phyloP scores from a whole-genome alignment of 2,113 vertebrate species.

The Amphiprion percula region DNA sequence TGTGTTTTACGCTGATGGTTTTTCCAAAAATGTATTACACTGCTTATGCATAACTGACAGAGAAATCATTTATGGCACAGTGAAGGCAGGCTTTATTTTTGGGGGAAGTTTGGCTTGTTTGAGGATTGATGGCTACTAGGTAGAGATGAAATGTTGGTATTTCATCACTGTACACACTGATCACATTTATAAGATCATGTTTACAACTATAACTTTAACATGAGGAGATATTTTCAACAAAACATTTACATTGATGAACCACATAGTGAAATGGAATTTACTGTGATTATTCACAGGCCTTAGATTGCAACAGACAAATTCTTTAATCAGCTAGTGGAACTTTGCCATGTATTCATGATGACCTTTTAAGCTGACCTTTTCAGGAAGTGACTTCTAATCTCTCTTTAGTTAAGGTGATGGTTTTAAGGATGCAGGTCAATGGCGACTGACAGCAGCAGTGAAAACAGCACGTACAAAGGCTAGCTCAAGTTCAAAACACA shows the following conservation, averaged over 20 bases:
- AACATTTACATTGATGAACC: background rate
- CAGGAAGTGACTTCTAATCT: conserved; percentile 75
- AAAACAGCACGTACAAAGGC: conserved; percentile 17
- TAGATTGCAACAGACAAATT: background rate
- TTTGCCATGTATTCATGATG: conserved; percentile 18
- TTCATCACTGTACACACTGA: background rate
- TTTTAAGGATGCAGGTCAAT: conserved; percentile 59
- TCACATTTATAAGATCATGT: background rate
- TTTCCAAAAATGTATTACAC: background rate
- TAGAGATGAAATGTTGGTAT: background rate
- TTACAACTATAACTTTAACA: background rate
- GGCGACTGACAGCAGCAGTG: conserved; percentile 47
- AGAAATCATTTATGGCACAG: background rate
- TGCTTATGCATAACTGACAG: background rate
- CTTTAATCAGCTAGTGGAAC: conserved; percentile 14
- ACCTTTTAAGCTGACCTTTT: conserved; percentile 53
- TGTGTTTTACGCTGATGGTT: no score
- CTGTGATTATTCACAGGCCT: conserved; percentile 2
- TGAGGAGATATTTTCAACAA: background rate
- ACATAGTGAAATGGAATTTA: conserved; percentile 5
- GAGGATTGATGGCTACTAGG: background rate
- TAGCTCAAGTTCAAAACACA: conserved; percentile 33
- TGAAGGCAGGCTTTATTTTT: background rate
- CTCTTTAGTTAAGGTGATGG: conserved; percentile 56
- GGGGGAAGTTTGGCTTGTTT: background rate